Percentiles rank a stretch among this genome's conserved stretches.
These are phyloP conservation scores for Muricea muricata DNA, from an alignment of 92 coral and sea anemone genomes.

Conservation along the genomic window DNA sequence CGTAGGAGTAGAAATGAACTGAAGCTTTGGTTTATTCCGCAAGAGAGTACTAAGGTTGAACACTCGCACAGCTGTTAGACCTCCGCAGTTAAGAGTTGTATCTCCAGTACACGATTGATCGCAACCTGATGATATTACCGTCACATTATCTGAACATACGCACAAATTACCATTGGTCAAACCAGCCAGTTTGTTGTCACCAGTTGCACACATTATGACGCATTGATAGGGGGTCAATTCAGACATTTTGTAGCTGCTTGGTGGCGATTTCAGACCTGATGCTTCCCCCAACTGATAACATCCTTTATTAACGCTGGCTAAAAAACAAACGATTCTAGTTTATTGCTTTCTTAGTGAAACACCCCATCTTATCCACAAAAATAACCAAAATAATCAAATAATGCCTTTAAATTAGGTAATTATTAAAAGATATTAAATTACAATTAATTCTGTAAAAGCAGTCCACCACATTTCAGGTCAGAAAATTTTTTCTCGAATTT, in stretches of 20 bases:
- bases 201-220: slow-evolving; percentile 62
- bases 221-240: slow-evolving; percentile 70
- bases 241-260: slow-evolving; percentile 74
- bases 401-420: no score
- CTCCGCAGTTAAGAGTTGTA: slow-evolving; percentile 68
- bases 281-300: slow-evolving; percentile 47
- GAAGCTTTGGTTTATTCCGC: slow-evolving; percentile 46
- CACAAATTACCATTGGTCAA: slow-evolving; percentile 80
- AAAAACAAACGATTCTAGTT: slow-evolving; percentile 14
- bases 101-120: slow-evolving; percentile 76
- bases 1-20: slow-evolving; percentile 21
- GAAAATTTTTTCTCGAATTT: no score
- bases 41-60: slow-evolving; percentile 72
- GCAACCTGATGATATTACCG: slow-evolving; percentile 58
- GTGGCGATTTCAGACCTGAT: slow-evolving; percentile 1
- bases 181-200: slow-evolving; percentile 71
- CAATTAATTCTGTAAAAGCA: no score
- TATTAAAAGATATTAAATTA: no score
- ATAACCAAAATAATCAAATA: no score
- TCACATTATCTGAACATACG: slow-evolving; percentile 70
- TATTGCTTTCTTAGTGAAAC: no score
- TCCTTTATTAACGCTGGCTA: slow-evolving; percentile 78
- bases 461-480: no score
- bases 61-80: slow-evolving; percentile 64
- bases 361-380: no score